Conservation (phyloP, 1,140 invertebrate genomes). For the Heliconius hewitsoni region DNA sequence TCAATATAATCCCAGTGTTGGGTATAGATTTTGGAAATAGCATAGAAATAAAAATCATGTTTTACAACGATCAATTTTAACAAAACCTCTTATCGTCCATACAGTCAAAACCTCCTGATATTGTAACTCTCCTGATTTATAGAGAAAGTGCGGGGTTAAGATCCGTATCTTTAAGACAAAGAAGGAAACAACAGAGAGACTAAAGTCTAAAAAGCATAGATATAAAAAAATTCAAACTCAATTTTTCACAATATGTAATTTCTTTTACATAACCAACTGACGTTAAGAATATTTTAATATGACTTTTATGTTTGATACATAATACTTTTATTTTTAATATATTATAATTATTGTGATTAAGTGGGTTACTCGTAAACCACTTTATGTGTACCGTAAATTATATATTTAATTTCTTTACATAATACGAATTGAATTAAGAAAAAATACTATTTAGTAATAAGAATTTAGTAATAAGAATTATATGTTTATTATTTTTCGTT, state of each 20-base stretch:
- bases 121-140: too few relatives aligned
- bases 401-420: conserved; percentile 6
- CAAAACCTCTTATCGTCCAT: too few relatives aligned
- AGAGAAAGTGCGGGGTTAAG: too few relatives aligned
- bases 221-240: not conserved
- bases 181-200: not conserved
- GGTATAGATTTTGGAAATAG: too few relatives aligned
- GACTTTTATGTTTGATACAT: not conserved
- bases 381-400: not conserved
- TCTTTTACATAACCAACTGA: not conserved
- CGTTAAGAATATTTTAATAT: not conserved
- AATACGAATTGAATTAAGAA: not conserved
- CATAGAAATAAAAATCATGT: too few relatives aligned
- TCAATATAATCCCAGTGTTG: too few relatives aligned
- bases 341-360: conserved; percentile 11
- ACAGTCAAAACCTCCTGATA: too few relatives aligned
- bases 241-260: not conserved
- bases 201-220: not conserved
- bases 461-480: not conserved
- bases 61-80: too few relatives aligned
- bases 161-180: not conserved
- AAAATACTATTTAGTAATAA: not conserved
- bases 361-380: not conserved
- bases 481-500: too few relatives aligned
- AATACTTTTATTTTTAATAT: not conserved